Evolutionary conservation across 2,113 vertebrate species (phyloP).

Genomic region (Osmerus mordax): DNA sequence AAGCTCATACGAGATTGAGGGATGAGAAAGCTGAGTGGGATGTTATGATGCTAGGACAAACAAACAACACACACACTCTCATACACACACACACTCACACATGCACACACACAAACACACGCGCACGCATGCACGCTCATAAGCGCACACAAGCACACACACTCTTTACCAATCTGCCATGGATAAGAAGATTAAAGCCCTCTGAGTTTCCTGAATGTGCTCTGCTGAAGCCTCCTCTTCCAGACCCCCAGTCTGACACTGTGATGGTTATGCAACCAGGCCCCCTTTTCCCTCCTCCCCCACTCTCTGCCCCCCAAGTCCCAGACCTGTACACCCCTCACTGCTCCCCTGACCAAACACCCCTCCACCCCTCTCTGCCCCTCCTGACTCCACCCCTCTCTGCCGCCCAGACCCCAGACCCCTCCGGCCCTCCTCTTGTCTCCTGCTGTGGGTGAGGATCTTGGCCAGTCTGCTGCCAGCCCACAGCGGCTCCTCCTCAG

Average conservation of each 20-base stretch:
- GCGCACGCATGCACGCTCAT: slow-evolving; percentile 12
- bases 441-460: too few relatives aligned
- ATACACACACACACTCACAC: slow-evolving; percentile 24
- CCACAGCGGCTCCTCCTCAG: too few relatives aligned
- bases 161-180: slow-evolving; percentile 59
- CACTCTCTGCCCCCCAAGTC: not conserved
- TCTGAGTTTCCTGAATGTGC: slow-evolving; percentile 67
- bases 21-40: slow-evolving; percentile 13
- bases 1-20: slow-evolving; percentile 7
- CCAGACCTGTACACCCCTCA: too few relatives aligned
- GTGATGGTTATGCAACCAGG: slow-evolving; percentile 57
- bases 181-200: slow-evolving; percentile 71
- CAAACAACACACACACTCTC: slow-evolving; percentile 29
- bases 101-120: slow-evolving; percentile 10
- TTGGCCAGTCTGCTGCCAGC: too few relatives aligned
- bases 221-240: slow-evolving; percentile 40
- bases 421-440: too few relatives aligned
- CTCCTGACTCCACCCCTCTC: too few relatives aligned
- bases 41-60: slow-evolving; percentile 28
- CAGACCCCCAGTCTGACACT: slow-evolving; percentile 34
- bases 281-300: not conserved
- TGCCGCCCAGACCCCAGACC: too few relatives aligned
- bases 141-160: slow-evolving; percentile 34
- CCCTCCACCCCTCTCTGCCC: not conserved
- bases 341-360: too few relatives aligned